Percentiles rank a stretch among this genome's conserved stretches.
phyloP scores from a whole-genome alignment of 2,888 invertebrate genomes.

The Drosophila paucipuncta region DNA sequence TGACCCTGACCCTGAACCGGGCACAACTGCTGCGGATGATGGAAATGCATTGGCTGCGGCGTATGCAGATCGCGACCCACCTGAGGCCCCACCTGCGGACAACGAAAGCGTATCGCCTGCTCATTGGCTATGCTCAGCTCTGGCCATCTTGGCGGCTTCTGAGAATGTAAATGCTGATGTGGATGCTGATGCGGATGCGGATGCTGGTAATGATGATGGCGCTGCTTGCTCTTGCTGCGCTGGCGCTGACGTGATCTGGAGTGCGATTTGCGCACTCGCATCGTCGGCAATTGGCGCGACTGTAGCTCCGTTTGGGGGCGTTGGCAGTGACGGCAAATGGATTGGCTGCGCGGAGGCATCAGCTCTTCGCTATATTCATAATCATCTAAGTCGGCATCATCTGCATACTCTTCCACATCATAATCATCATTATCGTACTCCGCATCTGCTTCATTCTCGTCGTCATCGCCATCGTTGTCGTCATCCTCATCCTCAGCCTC shows the following conservation, averaged over 20 bases:
- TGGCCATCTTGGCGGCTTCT: slow-evolving; percentile 50
- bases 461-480: slow-evolving; percentile 22
- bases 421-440: slow-evolving; percentile 16
- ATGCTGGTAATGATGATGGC: slow-evolving; percentile 35
- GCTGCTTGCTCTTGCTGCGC: slow-evolving; percentile 66
- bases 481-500: slow-evolving; percentile 11
- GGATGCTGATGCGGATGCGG: slow-evolving; percentile 38
- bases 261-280: slow-evolving; percentile 56
- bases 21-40: slow-evolving; percentile 79
- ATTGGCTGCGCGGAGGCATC: slow-evolving; percentile 15
- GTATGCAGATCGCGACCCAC: slow-evolving; percentile 77
- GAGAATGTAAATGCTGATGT: slow-evolving; percentile 29
- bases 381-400: slow-evolving; percentile 10
- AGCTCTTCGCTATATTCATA: slow-evolving; percentile 1
- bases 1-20: slow-evolving; percentile 45
- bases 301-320: slow-evolving; percentile 80
- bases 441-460: slow-evolving; percentile 24
- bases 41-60: slow-evolving; percentile 81
- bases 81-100: slow-evolving; percentile 83
- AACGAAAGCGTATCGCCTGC: slow-evolving; percentile 83
- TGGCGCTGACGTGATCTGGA: slow-evolving; percentile 69
- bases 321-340: slow-evolving; percentile 82
- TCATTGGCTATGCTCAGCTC: slow-evolving; percentile 79
- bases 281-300: slow-evolving; percentile 48
- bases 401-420: slow-evolving; percentile 12